Evolutionary conservation across 2,888 invertebrate genomes (phyloP), one percentile per base, ranked within the genome.

Genomic region (Cyrtodaria siliqua): DNA sequence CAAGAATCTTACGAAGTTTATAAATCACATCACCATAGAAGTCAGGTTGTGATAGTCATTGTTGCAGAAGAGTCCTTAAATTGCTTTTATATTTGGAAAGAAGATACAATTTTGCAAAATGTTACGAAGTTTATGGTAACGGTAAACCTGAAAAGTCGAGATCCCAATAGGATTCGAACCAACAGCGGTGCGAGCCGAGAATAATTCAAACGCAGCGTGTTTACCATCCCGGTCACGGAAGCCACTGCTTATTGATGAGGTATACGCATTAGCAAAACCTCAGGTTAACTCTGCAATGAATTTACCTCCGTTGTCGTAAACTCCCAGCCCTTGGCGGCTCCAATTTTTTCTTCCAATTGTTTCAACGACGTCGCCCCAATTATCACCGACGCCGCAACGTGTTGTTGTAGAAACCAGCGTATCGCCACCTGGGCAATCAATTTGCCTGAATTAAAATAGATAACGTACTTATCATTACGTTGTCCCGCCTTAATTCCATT

Each of bases 271-370:
- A 33, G 12, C 4, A 33, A 8, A 33, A 33, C 12, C 33, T 8
- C 12, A 33, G 12, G 33, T 8, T 4, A 33, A 33, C 33, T 8
- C n/a, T n/a, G n/a, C n/a, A 33, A 33, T 12, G 4, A 57, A 8
- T 33, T 60, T 68, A 88, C 89, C 88, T 91, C 85, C n/a, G 87
- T 86, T 2, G 52, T 50, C 0, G 89, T 70, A 18, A 91, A 78
- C 16, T 66, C 52, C 90, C 90, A 91, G 16, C 87, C 87, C 16
- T 56, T 75, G 49, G 82, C 74, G 20, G 89, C 90, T 2, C 80
- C 86, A 82, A 90, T 84, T 68, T 90, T 90, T 73, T 88, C 89
- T n/a, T 87, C 88, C 26, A 91, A 78, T 70, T 91, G 91, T 47
- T 73, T 49, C 18, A 90, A n/a, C 1, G 87, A 88, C 26, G 85